Evolutionary conservation across 2,888 invertebrate species (phyloP).

Genomic region (Mellilla xanthometata): DNA sequence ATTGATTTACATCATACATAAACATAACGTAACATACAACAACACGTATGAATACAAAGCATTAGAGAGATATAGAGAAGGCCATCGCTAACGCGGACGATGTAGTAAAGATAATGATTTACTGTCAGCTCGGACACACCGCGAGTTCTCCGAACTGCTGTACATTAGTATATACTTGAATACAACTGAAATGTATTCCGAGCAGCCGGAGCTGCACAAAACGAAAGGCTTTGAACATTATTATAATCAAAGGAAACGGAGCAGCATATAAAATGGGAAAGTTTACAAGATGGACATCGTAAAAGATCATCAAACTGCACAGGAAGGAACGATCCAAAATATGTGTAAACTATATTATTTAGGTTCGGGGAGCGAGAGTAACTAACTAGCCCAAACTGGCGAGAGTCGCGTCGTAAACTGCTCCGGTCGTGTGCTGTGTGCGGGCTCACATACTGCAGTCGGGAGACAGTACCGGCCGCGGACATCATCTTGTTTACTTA

Average conservation of each 20-base stretch:
- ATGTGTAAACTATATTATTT: slow-evolving; percentile 6
- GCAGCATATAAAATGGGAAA: too few relatives aligned
- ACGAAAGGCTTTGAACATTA: too few relatives aligned
- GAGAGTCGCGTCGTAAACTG: too few relatives aligned
- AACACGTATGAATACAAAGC: slow-evolving; percentile 22
- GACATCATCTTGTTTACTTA: too few relatives aligned
- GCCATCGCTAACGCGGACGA: slow-evolving; percentile 23
- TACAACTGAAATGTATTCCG: background rate
- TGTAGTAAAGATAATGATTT: slow-evolving; percentile 29
- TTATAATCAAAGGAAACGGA: background rate
- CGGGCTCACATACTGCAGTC: too few relatives aligned
- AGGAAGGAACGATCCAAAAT: slow-evolving; percentile 17
- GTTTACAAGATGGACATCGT: background rate
- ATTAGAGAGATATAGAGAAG: slow-evolving; percentile 28
- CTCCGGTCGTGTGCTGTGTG: too few relatives aligned
- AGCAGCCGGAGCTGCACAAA: background rate
- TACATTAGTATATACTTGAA: too few relatives aligned
- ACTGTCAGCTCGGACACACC: slow-evolving; percentile 6
- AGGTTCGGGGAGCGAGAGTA: slow-evolving; percentile 6
- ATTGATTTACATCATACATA: slow-evolving; percentile 46
- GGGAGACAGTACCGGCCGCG: too few relatives aligned
- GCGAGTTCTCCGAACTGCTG: too few relatives aligned
- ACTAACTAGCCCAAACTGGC: slow-evolving; percentile 30
- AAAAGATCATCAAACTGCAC: slow-evolving; percentile 1
- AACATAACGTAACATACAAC: slow-evolving; percentile 32